phyloP scores from a whole-genome alignment of 2,888 invertebrate species.

The Xiphydria camelus region DNA sequence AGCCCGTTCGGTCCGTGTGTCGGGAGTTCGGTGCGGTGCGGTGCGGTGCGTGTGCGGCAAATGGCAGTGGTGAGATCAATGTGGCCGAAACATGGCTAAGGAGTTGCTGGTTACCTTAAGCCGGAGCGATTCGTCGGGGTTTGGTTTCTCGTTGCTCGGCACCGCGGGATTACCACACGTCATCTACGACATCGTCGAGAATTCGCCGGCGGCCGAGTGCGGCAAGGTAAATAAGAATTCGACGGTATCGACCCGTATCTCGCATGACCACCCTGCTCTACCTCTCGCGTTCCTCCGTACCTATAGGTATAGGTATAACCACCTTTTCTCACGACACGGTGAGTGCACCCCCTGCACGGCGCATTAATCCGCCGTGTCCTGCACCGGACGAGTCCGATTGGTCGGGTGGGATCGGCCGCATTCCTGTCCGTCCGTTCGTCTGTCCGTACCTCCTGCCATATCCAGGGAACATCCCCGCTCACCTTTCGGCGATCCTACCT shows the following conservation, averaged over 20 bases:
- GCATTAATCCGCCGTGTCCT: slow-evolving; percentile 20
- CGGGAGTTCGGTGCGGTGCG: neutral
- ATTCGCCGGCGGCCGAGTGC: slow-evolving; percentile 89
- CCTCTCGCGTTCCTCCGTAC: too few relatives aligned
- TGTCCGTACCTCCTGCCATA: slow-evolving; percentile 15
- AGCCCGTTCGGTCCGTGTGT: too few relatives aligned
- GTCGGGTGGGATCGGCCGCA: slow-evolving; percentile 40
- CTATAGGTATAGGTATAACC: too few relatives aligned
- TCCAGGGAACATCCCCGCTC: slow-evolving; percentile 14
- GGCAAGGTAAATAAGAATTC: slow-evolving; percentile 71
- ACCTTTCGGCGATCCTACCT: slow-evolving; percentile 4
- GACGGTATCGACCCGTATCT: slow-evolving; percentile 38
- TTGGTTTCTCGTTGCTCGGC: slow-evolving; percentile 89
- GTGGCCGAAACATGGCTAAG: slow-evolving; percentile 73
- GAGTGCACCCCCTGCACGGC: too few relatives aligned
- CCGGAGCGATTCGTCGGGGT: slow-evolving; percentile 84
- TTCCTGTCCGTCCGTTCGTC: slow-evolving; percentile 33
- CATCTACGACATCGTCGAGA: slow-evolving; percentile 90
- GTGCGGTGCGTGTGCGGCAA: slow-evolving; percentile 11
- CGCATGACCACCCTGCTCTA: slow-evolving; percentile 12
- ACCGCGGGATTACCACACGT: slow-evolving; percentile 91
- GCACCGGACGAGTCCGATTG: slow-evolving; percentile 34
- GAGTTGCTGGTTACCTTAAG: slow-evolving; percentile 86
- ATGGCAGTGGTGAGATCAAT: slow-evolving; percentile 29
- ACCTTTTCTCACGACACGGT: too few relatives aligned